Base-by-base conservation (phyloP, 2,797 vertebrate genomes). In the Clarias laeviceps region DNA sequence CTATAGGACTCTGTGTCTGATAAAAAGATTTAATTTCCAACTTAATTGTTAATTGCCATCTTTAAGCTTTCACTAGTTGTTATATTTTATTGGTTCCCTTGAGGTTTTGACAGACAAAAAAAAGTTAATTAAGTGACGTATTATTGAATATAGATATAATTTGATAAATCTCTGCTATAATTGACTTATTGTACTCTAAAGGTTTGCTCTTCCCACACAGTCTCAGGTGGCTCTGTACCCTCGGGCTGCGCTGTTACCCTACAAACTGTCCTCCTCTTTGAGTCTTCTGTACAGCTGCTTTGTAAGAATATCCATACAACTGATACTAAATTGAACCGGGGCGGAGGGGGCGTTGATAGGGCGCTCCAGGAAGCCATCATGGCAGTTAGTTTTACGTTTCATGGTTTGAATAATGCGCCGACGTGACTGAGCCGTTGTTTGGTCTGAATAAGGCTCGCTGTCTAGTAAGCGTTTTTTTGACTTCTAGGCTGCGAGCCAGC, bases 381-480 rank as follows among this genome's bases (percentile, higher is more conserved):
- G 20, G 32, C 57, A n/a, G 76, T 24, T 78, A 32, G 72, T 64
- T 77, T 79, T 79, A 77, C 6, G 70, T 82, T 85, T 87, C 61
- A 65, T 45, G 40, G 24, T 69, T 78, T 56, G 74, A 68, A 74
- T 61, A 37, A 77, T 29, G 70, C 6, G n/a, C 5, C 12, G 1
- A 12, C 61, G 56, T 8, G 40, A 59, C 50, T 5, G 54, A 66
- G 73, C 65, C n/a, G 3, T 56, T 61, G 34, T 78, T 82, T 29
- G 57, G 45, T 18, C 59, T 82, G 29, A 87, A 70, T 65, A 17
- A 50, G 45, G n/a, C 29, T 54, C 34, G 11, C 40, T 79, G 22
- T 59, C 1, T 5, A 50, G 27, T n/a, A 65, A 68, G 45, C 27
- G 3, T 61, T 54, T 62, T 64, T 54, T 20, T 61, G 61, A 59